Evolutionary conservation across 2,797 vertebrate species (phyloP).

Genomic region (Sebastes taczanowskii): DNA sequence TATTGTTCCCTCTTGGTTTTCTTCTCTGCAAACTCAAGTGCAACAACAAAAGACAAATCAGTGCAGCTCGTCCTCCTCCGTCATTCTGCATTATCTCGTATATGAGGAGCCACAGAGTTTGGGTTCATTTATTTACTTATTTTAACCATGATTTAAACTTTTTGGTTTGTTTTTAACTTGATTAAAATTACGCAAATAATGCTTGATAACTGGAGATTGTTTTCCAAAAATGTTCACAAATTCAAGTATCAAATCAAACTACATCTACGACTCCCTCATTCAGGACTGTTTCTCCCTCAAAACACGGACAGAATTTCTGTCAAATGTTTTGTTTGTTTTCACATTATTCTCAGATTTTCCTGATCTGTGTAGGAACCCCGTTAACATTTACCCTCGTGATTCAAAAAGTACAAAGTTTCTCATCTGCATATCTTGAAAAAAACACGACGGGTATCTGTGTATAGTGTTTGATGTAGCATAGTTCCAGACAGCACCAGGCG

Average conservation of each 20-base stretch:
- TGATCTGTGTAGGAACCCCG: conserved; percentile 8
- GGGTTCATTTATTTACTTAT: not conserved
- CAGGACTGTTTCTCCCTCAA: not conserved
- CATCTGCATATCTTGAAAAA: conserved; percentile 34
- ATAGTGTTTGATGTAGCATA: conserved; percentile 61
- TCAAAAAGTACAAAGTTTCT: conserved; percentile 43
- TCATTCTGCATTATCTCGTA: not conserved
- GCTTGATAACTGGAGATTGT: not conserved
- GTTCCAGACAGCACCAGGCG: conserved; percentile 72
- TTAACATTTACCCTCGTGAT: not conserved
- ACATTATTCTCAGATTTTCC: not conserved
- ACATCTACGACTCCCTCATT: conserved; percentile 8
- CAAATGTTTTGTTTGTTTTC: not conserved
- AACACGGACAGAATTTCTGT: not conserved
- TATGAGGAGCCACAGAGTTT: not conserved
- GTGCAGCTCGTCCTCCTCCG: conserved; percentile 34
- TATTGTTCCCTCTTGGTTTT: conserved; percentile 47
- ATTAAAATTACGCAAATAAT: not conserved
- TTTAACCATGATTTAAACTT: not conserved
- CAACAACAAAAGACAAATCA: conserved; percentile 32
- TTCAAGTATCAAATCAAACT: conserved; percentile 30
- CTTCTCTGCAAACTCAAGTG: conserved; percentile 45
- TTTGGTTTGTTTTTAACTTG: conserved; percentile 21
- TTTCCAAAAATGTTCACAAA: conserved; percentile 19
- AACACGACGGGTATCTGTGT: not conserved